Evolutionary conservation across 2,113 vertebrate genomes (phyloP).

Genomic region (pig (Sus scrofa)): DNA sequence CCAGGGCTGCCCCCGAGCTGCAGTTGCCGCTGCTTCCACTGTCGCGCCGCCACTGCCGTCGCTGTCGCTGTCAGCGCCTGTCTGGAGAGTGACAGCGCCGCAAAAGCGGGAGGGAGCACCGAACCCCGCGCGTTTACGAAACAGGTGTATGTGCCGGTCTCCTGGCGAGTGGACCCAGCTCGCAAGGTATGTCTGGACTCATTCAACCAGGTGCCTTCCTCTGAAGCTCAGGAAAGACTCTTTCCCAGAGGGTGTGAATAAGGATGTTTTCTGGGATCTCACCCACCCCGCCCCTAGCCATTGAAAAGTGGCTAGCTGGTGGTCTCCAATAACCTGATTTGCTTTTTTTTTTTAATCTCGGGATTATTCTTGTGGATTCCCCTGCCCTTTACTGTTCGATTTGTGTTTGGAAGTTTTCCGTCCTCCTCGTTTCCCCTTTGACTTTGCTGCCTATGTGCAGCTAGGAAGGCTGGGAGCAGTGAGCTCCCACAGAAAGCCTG

Average conservation of each 20-base stretch:
- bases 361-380: background rate
- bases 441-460: background rate
- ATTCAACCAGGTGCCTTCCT: background rate
- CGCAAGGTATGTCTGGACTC: constrained; percentile 26
- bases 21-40: constrained; percentile 37
- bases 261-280: background rate
- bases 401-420: constrained; percentile 71
- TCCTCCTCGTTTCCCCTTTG: constrained; percentile 27
- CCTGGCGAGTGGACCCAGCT: constrained; percentile 51
- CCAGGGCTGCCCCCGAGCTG: constrained; percentile 72
- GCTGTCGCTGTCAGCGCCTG: background rate
- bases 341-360: background rate
- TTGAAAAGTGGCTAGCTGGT: constrained; percentile 4
- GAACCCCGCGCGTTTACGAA: background rate
- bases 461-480: background rate
- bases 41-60: background rate
- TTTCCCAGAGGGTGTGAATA: background rate
- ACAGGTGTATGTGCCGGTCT: constrained; percentile 58
- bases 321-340: background rate
- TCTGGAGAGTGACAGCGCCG: constrained; percentile 58
- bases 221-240: background rate
- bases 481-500: background rate
- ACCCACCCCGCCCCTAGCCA: background rate
- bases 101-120: background rate
- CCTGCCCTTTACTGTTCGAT: background rate